Base-by-base conservation (phyloP, 37 sponge, comb jelly and placozoan genomes). In the Halisarca cf. caerulea region DNA sequence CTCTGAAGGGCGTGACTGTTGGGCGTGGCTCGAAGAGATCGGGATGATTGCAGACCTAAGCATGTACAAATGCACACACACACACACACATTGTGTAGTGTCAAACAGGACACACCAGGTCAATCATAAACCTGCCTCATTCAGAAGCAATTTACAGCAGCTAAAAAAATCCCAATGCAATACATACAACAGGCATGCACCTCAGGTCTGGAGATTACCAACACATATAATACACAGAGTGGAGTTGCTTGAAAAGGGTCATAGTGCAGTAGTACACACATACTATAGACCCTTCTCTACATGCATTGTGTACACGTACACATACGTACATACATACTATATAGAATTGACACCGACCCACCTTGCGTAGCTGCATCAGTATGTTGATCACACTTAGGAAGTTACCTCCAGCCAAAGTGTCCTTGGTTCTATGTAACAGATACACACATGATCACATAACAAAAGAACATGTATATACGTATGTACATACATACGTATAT, bases 291-390 rank as follows among this genome's bases (percentile, higher is more conserved):
- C n/a, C n/a, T n/a, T n/a, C n/a, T n/a, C n/a, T n/a, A n/a, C n/a
- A n/a, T n/a, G n/a, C n/a, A n/a, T n/a, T n/a, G n/a, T 7, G 41
- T 32, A 25, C 64, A 62, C 6, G 15, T n/a, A n/a, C n/a, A n/a
- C n/a, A n/a, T 14, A 11, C 51, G 11, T 11, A 6, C 9, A 47
- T 11, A 47, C 51, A 47, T 11, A 47, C 6, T 47, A 11, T 47
- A 11, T 14, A 47, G 11, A 14, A 6, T 47, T 11, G 11, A 47
- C n/a, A n/a, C n/a, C n/a, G 25, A 62, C 59, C 0, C 70, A 96
- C 99, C 95, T 99, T 99, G 2, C 99, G 86, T 17, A 99, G 91
- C 86, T 99, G 99, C 99, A 99, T 99, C 44, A 99, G 86, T 59
- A 99, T 91, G 64, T 96, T 96, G 86, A 99, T 96, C 42, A 99